Evolutionary conservation across 2,113 vertebrate species (phyloP).

Genomic region (Morone saxatilis): DNA sequence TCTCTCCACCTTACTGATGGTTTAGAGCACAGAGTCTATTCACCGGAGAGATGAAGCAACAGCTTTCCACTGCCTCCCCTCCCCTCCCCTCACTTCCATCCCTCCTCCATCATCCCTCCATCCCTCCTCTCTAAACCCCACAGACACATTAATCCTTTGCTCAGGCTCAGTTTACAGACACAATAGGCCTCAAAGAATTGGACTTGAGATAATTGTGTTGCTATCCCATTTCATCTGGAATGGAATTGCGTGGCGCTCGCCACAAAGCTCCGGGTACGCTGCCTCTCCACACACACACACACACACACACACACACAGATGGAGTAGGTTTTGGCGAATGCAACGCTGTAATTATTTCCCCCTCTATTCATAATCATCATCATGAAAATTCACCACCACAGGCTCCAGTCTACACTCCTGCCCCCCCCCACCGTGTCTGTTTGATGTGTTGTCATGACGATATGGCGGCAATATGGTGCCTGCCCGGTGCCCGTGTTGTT

Average conservation of each 20-base stretch:
- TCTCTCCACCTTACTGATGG: slow-evolving; percentile 59
- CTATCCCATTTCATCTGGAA: slow-evolving; percentile 86
- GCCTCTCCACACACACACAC: slow-evolving; percentile 15
- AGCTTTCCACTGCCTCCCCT: slow-evolving; percentile 44
- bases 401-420: slow-evolving; percentile 42
- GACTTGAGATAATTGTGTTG: slow-evolving; percentile 86
- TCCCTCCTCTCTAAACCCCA: slow-evolving; percentile 48
- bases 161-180: slow-evolving; percentile 82
- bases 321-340: slow-evolving; percentile 67
- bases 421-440: slow-evolving; percentile 23
- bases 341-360: slow-evolving; percentile 60
- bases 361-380: slow-evolving; percentile 67
- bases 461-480: slow-evolving; percentile 62
- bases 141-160: slow-evolving; percentile 80
- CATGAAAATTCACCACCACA: slow-evolving; percentile 63
- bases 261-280: slow-evolving; percentile 64
- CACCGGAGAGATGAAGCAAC: slow-evolving; percentile 73
- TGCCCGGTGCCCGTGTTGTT: slow-evolving; percentile 52
- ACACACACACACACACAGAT: slow-evolving; percentile 23
- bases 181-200: slow-evolving; percentile 84
- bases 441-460: slow-evolving; percentile 72
- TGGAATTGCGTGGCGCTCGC: slow-evolving; percentile 71
- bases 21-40: slow-evolving; percentile 72
- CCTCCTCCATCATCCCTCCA: neutral
- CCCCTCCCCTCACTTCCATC: neutral